Evolutionary conservation across 1,140 invertebrate genomes (phyloP).

Genomic region (Drosophila rufa): DNA sequence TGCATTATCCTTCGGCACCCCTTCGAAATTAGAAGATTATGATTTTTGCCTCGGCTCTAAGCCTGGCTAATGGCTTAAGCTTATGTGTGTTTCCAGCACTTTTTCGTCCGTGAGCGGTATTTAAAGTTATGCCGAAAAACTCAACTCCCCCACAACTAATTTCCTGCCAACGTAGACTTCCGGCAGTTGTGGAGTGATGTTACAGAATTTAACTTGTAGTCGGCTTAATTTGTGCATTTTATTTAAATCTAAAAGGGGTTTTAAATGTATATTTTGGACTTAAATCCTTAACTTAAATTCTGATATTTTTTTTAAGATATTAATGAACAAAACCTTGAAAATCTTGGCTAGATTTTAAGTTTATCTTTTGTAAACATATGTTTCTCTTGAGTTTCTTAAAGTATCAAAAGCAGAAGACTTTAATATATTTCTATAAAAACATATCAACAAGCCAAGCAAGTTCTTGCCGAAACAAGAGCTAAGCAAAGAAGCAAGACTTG

Average conservation of each 20-base stretch:
- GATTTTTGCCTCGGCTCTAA: constrained; percentile 66
- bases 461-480: neutral
- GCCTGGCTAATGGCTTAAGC: constrained; percentile 72
- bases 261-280: neutral
- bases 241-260: neutral
- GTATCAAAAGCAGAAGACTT: neutral
- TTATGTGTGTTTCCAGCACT: constrained; percentile 50
- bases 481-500: constrained; percentile 5
- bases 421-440: too few species aligned
- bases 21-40: constrained; percentile 73
- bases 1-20: constrained; percentile 33
- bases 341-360: neutral
- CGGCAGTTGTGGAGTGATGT: constrained; percentile 2
- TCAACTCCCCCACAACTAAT: constrained; percentile 27
- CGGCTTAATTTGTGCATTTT: constrained; percentile 2
- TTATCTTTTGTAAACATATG: too few species aligned
- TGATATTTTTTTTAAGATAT: neutral
- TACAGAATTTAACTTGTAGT: constrained; percentile 12
- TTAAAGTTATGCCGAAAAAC: constrained; percentile 23
- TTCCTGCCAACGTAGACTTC: constrained; percentile 41
- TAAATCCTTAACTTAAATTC: too few species aligned
- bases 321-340: neutral
- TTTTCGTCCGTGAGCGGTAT: constrained; percentile 7
- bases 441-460: neutral
- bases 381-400: too few species aligned